Evolutionary conservation across 2,113 vertebrate genomes (phyloP).

Genomic region (Leucopsar rothschildi): DNA sequence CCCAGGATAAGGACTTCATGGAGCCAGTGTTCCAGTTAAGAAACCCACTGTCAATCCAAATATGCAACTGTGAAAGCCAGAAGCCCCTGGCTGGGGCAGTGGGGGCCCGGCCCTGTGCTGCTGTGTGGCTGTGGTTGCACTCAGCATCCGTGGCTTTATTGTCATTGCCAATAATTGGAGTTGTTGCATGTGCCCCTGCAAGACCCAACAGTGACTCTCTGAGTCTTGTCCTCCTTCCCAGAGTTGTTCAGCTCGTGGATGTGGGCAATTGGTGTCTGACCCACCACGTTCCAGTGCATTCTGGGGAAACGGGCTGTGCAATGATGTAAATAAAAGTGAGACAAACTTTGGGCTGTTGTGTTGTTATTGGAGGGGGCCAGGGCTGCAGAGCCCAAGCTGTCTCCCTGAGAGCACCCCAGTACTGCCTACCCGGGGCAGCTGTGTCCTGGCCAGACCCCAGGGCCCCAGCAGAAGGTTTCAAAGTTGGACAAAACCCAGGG

Average conservation of each 20-base stretch:
- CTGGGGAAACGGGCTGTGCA: conserved; percentile 49
- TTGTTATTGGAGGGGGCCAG: background rate
- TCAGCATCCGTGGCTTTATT: background rate
- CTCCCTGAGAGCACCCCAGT: background rate
- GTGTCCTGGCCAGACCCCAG: background rate
- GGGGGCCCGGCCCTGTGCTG: background rate
- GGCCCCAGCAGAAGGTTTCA: background rate
- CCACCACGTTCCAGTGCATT: background rate
- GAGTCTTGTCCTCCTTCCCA: background rate
- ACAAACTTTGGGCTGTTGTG: background rate
- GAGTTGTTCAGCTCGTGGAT: background rate
- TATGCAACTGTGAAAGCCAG: conserved; percentile 8
- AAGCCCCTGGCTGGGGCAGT: background rate
- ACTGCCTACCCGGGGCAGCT: fast-evolving
- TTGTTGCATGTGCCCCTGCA: conserved; percentile 4
- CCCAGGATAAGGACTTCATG: background rate
- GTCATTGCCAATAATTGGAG: background rate
- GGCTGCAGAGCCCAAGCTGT: background rate
- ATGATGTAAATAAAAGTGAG: conserved; percentile 64
- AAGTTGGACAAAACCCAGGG: background rate
- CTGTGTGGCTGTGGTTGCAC: fast-evolving
- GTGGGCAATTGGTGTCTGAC: background rate
- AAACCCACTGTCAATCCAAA: background rate
- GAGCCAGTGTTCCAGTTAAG: background rate
- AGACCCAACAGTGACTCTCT: background rate